A percentile compares a stretch with the other conserved stretches of the same genome.
Evolutionary conservation across 2,888 invertebrate genomes (phyloP).

Genomic region (Julus scandinavius): DNA sequence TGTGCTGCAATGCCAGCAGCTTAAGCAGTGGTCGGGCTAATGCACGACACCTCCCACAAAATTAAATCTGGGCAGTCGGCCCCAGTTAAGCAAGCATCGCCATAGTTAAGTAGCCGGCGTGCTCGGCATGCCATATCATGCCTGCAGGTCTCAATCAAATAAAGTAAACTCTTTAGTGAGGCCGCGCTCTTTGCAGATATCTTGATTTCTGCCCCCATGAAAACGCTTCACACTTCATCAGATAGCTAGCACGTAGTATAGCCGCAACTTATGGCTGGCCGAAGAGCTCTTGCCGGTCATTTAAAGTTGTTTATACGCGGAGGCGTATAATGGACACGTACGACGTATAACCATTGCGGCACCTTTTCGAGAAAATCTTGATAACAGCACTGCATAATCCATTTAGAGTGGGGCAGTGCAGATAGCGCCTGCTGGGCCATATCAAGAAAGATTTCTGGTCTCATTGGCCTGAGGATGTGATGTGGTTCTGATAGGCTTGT

Average conservation of each 20-base stretch:
- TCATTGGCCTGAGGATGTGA: neutral
- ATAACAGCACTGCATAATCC: slow-evolving; percentile 34
- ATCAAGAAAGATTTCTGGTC: neutral
- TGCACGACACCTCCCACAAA: slow-evolving; percentile 10
- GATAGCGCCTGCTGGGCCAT: slow-evolving; percentile 19
- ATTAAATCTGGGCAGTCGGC: slow-evolving; percentile 1
- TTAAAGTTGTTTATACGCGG: neutral
- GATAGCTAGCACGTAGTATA: neutral
- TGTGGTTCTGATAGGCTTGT: neutral
- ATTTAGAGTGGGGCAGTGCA: slow-evolving; percentile 17
- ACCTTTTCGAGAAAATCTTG: slow-evolving; percentile 17
- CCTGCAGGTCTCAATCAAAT: slow-evolving; percentile 38
- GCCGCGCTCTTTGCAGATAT: neutral
- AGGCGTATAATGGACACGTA: slow-evolving; percentile 30
- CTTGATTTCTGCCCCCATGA: slow-evolving; percentile 34
- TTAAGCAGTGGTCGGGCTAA: neutral
- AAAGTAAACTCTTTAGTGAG: neutral
- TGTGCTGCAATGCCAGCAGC: neutral
- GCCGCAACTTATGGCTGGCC: neutral
- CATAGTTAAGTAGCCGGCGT: neutral
- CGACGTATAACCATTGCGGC: neutral
- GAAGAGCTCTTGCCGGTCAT: slow-evolving; percentile 26
- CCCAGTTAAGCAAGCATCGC: neutral
- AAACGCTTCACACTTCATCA: slow-evolving; percentile 34
- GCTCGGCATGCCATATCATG: neutral